Base-by-base conservation (phyloP, 2,113 vertebrate genomes). In the Mastomys natalensis region DNA sequence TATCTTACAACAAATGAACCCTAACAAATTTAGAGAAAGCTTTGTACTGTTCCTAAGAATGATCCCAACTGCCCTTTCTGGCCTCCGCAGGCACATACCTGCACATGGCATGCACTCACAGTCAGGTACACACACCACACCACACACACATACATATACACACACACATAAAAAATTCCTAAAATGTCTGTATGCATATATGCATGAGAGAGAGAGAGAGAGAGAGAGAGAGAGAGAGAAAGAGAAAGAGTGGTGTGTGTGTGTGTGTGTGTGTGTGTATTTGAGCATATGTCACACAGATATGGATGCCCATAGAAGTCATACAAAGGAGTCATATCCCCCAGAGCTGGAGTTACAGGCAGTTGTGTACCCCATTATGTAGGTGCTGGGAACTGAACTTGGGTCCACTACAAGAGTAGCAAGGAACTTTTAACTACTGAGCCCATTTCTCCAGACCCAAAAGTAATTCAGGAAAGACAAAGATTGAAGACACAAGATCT, bases 401-500 rank as follows among this genome's bases (percentile, higher is more conserved):
- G 13, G 55, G 6, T 60, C 55, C 55, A 29, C 81, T 62, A 6
- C 37, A 82, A 82, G 55, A 60, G 7, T n/a, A 82, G 37, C 55
- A 60, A 82, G 1, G 37, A 40, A 29, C 55, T 16, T 60, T 40
- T 82, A 40, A 82, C 80, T 40, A n/a, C 55, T 40, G 37, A 62
- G 24, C n/a, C 24, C 6, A 62, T 62, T 84, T 84, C 55, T 84
- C 55, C n/a, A 62, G 55, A 62, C n/a, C 51, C 81, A 62, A 15
- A 13, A 60, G n/a, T 84, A 62, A 62, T 62, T 29, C 29, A 0
- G 19, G 7, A 11, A 43, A 60, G 78, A 58, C 89, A 95, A 74
- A 95, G 70, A 97, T 11, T n/a, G 34, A 95, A 21, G 26, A 92
- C 37, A 95, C 13, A 82, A 89, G 89, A 87, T 89, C 95, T 95